Percentiles rank a stretch among this genome's conserved stretches.
Evolutionary conservation across 2,113 vertebrate species (phyloP).

Genomic region (Rhynchopsitta pachyrhyncha): DNA sequence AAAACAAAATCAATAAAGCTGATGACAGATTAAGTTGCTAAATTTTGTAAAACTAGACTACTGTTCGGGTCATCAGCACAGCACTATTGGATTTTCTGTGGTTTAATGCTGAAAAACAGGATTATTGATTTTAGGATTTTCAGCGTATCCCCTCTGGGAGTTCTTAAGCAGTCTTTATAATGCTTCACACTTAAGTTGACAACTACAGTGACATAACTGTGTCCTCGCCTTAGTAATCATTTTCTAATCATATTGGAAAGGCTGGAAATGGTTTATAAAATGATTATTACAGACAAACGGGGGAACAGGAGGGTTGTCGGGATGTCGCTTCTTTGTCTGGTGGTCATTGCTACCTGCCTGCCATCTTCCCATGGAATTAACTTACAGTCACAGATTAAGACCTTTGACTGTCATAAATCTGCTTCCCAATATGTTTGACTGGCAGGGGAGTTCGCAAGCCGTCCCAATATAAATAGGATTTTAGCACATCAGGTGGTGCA

Average conservation of each 20-base stretch:
- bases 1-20: slow-evolving; percentile 77
- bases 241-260: slow-evolving; percentile 72
- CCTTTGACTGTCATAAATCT: slow-evolving; percentile 88
- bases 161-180: slow-evolving; percentile 71
- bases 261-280: slow-evolving; percentile 67
- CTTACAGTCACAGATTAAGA: slow-evolving; percentile 88
- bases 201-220: slow-evolving; percentile 67
- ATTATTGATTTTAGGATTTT: slow-evolving; percentile 87
- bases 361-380: slow-evolving; percentile 85
- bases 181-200: slow-evolving; percentile 78
- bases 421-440: slow-evolving; percentile 81
- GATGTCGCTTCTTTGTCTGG: slow-evolving; percentile 66
- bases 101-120: slow-evolving; percentile 77
- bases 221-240: slow-evolving; percentile 64
- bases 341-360: slow-evolving; percentile 76
- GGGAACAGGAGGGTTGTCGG: background rate
- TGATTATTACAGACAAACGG: slow-evolving; percentile 14
- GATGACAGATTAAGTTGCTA: slow-evolving; percentile 70
- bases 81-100: slow-evolving; percentile 75
- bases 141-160: slow-evolving; percentile 66
- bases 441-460: slow-evolving; percentile 72
- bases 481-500: slow-evolving; percentile 70
- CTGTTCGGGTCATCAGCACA: slow-evolving; percentile 62
- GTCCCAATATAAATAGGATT: slow-evolving; percentile 76
- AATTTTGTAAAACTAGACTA: slow-evolving; percentile 70